These are phyloP conservation scores for Triplophysa rosa DNA, from an alignment of 2,113 vertebrate species.

Conservation along the genomic window DNA sequence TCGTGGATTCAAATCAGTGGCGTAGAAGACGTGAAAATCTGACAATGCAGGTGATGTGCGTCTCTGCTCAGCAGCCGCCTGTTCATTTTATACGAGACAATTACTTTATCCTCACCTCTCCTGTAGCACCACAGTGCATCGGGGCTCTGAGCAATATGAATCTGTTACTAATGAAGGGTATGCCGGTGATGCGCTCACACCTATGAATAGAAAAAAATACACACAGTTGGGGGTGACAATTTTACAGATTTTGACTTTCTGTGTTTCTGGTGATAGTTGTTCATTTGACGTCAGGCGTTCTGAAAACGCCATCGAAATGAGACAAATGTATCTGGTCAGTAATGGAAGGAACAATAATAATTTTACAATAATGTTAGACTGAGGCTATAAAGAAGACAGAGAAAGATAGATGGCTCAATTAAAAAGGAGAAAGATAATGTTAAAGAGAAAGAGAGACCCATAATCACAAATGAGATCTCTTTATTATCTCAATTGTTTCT, in stretches of 20 bases:
- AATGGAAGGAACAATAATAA: conserved; percentile 1
- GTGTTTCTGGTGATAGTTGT: background rate
- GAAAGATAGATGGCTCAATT: background rate
- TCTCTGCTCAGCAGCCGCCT: conserved; percentile 16
- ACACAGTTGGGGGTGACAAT: background rate
- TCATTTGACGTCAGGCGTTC: background rate
- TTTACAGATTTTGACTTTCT: background rate
- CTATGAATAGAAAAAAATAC: background rate
- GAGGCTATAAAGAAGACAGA: conserved; percentile 1
- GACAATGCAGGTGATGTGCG: conserved; percentile 30
- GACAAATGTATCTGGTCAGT: background rate
- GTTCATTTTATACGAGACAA: conserved; percentile 20
- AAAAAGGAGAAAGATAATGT: background rate
- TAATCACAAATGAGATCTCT: too few species aligned
- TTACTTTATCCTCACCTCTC: conserved; percentile 29
- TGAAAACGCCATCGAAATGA: conserved; percentile 8
- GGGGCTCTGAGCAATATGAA: conserved; percentile 31
- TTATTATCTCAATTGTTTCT: too few species aligned
- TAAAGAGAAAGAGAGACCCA: background rate
- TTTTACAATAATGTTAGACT: background rate
- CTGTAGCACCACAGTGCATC: background rate
- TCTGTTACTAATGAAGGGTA: conserved; percentile 18
- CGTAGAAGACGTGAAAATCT: conserved; percentile 1
- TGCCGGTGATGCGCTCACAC: background rate
- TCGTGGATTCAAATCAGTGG: conserved; percentile 33